phyloP scores from a whole-genome alignment of 2,113 vertebrate species.

The Cryptotis parvus region DNA sequence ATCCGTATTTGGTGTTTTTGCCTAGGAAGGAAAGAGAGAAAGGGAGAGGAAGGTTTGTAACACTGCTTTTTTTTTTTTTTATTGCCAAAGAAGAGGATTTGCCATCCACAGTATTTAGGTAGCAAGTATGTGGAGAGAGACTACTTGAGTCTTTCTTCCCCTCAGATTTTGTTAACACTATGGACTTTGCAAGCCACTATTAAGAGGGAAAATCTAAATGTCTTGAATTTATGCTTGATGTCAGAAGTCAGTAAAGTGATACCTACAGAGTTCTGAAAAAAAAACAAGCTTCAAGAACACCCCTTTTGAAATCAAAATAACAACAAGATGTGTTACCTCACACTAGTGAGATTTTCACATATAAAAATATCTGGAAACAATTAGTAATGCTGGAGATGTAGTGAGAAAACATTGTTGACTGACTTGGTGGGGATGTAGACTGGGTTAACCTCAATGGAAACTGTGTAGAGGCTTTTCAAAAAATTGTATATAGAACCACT shows the following conservation, averaged over 20 bases:
- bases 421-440: no score
- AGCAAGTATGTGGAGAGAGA: not conserved
- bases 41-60: not conserved
- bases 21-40: not conserved
- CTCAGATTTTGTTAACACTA: not conserved
- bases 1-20: not conserved
- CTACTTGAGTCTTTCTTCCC: slow-evolving; percentile 6
- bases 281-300: slow-evolving; percentile 39
- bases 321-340: no score
- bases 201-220: slow-evolving; percentile 5
- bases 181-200: slow-evolving; percentile 3
- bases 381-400: no score
- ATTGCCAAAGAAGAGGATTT: not conserved
- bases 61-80: slow-evolving; percentile 3
- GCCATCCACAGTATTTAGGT: not conserved
- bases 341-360: no score
- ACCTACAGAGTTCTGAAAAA: slow-evolving; percentile 28
- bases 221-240: not conserved
- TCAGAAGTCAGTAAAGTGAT: slow-evolving; percentile 41
- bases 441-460: no score
- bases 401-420: no score
- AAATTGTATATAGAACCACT: no score
- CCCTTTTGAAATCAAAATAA: no score
- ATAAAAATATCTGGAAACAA: no score
- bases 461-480: no score